Conservation (phyloP, 2,888 invertebrate species). For the Syritta pipiens region DNA sequence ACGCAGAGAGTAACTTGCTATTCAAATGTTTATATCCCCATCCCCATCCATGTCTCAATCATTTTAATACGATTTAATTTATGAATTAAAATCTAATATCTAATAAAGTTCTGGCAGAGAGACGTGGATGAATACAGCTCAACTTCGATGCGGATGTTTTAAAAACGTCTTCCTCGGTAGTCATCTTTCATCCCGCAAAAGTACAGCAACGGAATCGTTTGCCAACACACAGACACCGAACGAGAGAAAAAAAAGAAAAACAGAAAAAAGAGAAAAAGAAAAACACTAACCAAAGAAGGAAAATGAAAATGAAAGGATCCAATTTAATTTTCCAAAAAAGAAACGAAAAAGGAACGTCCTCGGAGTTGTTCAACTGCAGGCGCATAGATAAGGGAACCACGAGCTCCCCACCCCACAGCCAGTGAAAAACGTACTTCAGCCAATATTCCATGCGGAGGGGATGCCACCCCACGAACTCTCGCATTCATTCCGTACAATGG, state of each 20-base stretch:
- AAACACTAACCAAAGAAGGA: constrained; percentile 22
- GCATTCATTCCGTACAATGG: constrained; percentile 58
- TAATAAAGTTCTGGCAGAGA: constrained; percentile 35
- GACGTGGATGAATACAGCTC: constrained; percentile 32
- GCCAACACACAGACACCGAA: constrained; percentile 15
- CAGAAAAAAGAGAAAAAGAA: not conserved
- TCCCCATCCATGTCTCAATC: constrained; percentile 43
- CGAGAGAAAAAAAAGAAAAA: not conserved
- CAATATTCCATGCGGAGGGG: constrained; percentile 35
- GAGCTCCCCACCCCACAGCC: not conserved
- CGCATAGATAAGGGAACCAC: constrained; percentile 58
- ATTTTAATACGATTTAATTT: constrained; percentile 63
- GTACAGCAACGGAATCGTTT: constrained; percentile 13
- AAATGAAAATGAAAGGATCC: constrained; percentile 64
- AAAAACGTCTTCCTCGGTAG: constrained; percentile 1
- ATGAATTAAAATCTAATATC: constrained; percentile 65
- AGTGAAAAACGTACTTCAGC: constrained; percentile 55
- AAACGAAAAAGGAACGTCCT: constrained; percentile 23
- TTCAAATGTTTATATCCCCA: not conserved
- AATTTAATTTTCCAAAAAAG: constrained; percentile 62
- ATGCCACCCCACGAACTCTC: not conserved
- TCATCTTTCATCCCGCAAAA: constrained; percentile 17
- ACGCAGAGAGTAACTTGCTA: not conserved
- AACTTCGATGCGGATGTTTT: constrained; percentile 36
- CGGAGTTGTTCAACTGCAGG: constrained; percentile 64